Percentiles rank a stretch among this genome's conserved stretches.
These are phyloP conservation scores for Torymus auratus DNA, from an alignment of 2,888 invertebrate genomes.

Conservation along the genomic window DNA sequence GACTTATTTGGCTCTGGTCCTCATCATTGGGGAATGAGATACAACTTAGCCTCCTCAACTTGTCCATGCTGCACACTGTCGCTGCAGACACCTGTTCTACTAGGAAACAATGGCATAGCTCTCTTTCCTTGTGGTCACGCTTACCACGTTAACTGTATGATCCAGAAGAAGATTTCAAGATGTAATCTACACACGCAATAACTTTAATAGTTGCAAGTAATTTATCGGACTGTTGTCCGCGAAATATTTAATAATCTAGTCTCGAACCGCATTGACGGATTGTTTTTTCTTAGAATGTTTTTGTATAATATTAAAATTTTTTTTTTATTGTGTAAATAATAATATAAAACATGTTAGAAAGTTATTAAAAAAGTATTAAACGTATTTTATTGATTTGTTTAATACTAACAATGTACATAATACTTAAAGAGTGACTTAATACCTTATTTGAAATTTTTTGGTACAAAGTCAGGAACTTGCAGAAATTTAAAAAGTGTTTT, in stretches of 20 bases:
- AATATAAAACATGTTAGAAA: slow-evolving; percentile 38
- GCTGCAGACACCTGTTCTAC: slow-evolving; percentile 79
- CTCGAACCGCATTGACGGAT: slow-evolving; percentile 26
- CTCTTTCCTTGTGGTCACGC: slow-evolving; percentile 82
- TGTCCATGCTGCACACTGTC: slow-evolving; percentile 81
- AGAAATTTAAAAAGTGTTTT: slow-evolving; percentile 31
- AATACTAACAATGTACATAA: slow-evolving; percentile 49
- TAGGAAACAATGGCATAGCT: slow-evolving; percentile 81
- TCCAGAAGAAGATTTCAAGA: slow-evolving; percentile 78
- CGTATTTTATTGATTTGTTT: slow-evolving; percentile 50
- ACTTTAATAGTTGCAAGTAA: slow-evolving; percentile 30
- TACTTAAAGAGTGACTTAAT: slow-evolving; percentile 22
- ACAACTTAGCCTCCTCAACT: slow-evolving; percentile 67
- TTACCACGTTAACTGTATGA: slow-evolving; percentile 81
- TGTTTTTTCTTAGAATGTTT: slow-evolving; percentile 26
- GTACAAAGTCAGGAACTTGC: slow-evolving; percentile 33
- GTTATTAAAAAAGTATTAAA: slow-evolving; percentile 52
- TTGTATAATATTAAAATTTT: slow-evolving; percentile 25
- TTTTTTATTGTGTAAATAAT: slow-evolving; percentile 42
- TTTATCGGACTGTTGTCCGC: slow-evolving; percentile 20
- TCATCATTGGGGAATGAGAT: slow-evolving; percentile 79
- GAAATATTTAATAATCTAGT: slow-evolving; percentile 48
- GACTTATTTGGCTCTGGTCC: slow-evolving; percentile 71
- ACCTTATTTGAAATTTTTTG: slow-evolving; percentile 39
- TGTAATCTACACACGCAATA: slow-evolving; percentile 73